Percentiles rank a stretch among this genome's conserved stretches.
phyloP scores from a whole-genome alignment of 2,113 vertebrate genomes.

The Phalacrocorax aristotelis region DNA sequence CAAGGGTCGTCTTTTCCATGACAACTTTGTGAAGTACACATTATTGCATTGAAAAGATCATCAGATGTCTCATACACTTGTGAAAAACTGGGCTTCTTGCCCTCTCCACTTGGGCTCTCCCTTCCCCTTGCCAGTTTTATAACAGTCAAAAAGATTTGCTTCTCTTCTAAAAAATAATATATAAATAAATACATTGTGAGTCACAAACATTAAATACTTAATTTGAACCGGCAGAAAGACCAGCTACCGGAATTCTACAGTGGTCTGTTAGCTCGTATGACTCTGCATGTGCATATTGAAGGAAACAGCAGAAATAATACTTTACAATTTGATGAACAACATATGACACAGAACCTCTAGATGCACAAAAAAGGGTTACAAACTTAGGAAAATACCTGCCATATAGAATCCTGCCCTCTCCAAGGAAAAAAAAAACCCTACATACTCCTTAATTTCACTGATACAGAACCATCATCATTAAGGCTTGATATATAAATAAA shows the following conservation, averaged over 20 bases:
- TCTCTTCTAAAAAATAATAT: constrained; percentile 39
- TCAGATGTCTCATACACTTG: background rate
- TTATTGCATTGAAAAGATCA: background rate
- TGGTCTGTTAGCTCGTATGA: constrained; percentile 32
- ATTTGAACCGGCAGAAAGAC: constrained; percentile 41
- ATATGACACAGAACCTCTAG: constrained; percentile 27
- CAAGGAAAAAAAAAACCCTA: background rate
- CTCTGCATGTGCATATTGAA: constrained; percentile 19
- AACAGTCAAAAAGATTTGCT: constrained; percentile 20
- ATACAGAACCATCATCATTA: background rate
- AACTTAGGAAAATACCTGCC: background rate
- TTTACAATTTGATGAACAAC: constrained; percentile 70
- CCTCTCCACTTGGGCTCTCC: background rate
- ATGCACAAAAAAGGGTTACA: constrained; percentile 15
- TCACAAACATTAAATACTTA: constrained; percentile 47
- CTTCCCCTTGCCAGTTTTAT: background rate
- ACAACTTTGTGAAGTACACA: background rate
- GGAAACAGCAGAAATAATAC: constrained; percentile 59
- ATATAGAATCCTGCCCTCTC: background rate
- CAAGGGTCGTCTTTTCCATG: background rate
- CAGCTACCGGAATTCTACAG: constrained; percentile 27
- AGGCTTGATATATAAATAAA: background rate
- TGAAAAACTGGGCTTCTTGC: background rate
- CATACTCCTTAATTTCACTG: background rate
- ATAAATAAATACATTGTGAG: constrained; percentile 30